Base-by-base conservation (phyloP, 2,797 vertebrate species). In the Galago senegalensis region DNA sequence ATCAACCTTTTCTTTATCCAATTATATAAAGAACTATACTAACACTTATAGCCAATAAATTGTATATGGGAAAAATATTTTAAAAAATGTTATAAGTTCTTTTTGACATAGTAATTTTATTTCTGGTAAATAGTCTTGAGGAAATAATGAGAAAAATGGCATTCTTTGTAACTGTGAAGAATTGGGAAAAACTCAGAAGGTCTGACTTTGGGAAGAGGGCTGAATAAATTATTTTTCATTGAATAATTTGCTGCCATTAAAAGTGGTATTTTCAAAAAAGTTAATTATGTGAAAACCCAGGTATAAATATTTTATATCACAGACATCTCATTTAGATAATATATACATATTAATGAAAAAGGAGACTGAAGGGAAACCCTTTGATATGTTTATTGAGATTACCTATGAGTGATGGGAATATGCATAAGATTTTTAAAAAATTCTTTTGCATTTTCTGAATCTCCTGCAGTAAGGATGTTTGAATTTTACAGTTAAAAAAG, bases 1-100 rank as follows among this genome's bases (percentile, higher is more conserved):
- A 18, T 91, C 63, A 89, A 89, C n/a, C 76, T 70, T 91, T 96
- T 53, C 89, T 95, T 87, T 63, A 80, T 70, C 29, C 49, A 91
- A 31, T 75, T 7, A 76, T 82, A 93, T 86, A 23, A 63, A 79
- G 46, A 89, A 53, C 21, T 67, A 67, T 56, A 53, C 4, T 84
- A 92, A 63, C 89, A 87, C 27, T 81, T 87, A 81, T 56, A 72
- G 69, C 25, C 29, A 76, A 49, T 94, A 67, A 84, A 81, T 60
- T 91, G 13, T 21, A 76, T 61, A 49, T 27, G 89, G 56, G 27
- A 75, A 83, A 96, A 81, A 87, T 84, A 21, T 80, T 90, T n/a
- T 5, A 40, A 72, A 86, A 77, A 79, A 40, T 85, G 67, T 69
- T 49, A 83, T 63, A 92, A 21, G 17, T 73, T 89, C 76, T 94